phyloP scores from a whole-genome alignment of 2,797 vertebrate genomes.

The Poeciliopsis infans region DNA sequence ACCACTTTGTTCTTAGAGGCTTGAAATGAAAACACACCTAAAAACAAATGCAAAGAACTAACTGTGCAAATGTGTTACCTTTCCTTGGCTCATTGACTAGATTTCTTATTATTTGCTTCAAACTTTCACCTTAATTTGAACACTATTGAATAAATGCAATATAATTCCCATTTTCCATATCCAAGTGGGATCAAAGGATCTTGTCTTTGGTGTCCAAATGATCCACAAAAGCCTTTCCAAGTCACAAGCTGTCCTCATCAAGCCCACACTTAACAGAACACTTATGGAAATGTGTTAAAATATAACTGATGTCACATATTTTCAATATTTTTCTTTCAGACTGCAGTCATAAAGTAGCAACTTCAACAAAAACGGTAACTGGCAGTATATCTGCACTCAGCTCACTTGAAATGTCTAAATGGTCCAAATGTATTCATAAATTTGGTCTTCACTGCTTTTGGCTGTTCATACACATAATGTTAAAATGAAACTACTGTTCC shows the following conservation, averaged over 20 bases:
- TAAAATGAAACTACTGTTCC: constrained; percentile 68
- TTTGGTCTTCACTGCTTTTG: constrained; percentile 49
- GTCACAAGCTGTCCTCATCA: constrained; percentile 35
- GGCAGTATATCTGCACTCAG: constrained; percentile 45
- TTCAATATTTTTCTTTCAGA: constrained; percentile 45
- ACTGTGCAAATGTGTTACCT: background rate
- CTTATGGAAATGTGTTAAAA: constrained; percentile 44
- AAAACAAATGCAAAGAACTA: constrained; percentile 56
- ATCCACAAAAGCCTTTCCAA: constrained; percentile 51
- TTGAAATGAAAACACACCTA: constrained; percentile 54
- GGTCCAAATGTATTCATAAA: constrained; percentile 66
- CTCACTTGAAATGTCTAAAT: constrained; percentile 49
- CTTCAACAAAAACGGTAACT: constrained; percentile 37
- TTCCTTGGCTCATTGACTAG: background rate
- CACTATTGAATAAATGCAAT: constrained; percentile 48
- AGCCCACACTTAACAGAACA: constrained; percentile 28
- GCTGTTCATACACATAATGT: constrained; percentile 46
- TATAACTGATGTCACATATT: constrained; percentile 42
- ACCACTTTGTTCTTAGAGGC: background rate
- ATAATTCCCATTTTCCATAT: constrained; percentile 54
- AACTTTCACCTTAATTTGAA: constrained; percentile 49
- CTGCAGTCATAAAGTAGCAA: constrained; percentile 42
- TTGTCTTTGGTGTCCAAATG: constrained; percentile 21
- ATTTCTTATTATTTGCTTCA: constrained; percentile 56
- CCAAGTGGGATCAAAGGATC: constrained; percentile 53